phyloP scores from a whole-genome alignment of 1,140 invertebrate genomes.

The Heliconius eleuchia region DNA sequence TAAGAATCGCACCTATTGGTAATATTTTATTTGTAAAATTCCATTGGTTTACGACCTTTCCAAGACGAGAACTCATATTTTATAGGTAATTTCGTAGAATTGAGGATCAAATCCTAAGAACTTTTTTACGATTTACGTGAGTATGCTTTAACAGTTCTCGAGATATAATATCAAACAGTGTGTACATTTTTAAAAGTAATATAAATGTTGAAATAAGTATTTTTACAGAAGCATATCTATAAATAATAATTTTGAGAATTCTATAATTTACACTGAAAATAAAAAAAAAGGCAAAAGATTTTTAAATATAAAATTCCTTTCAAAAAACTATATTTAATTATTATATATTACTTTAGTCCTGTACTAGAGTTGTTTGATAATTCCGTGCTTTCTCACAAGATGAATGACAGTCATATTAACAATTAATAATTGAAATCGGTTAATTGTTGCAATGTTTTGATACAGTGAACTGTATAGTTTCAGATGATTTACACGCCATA shows the following conservation, averaged over 20 bases:
- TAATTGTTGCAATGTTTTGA: too few species aligned
- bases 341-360: neutral
- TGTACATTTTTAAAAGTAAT: neutral
- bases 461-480: too few species aligned
- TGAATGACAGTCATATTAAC: neutral
- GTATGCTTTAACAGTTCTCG: constrained; percentile 49
- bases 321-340: neutral
- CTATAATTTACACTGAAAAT: too few species aligned
- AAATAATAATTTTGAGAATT: neutral
- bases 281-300: neutral
- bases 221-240: neutral
- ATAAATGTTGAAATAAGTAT: constrained; percentile 6
- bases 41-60: constrained; percentile 60
- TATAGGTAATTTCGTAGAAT: constrained; percentile 62
- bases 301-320: neutral
- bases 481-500: too few species aligned
- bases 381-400: neutral
- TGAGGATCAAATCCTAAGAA: constrained; percentile 55
- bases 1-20: constrained; percentile 47
- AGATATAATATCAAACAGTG: constrained; percentile 27
- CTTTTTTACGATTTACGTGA: constrained; percentile 58
- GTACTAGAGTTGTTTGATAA: neutral
- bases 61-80: constrained; percentile 66
- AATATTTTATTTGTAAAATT: constrained; percentile 43
- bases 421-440: too few species aligned